Percentiles rank a stretch among this genome's conserved stretches.
These are phyloP conservation scores for Myiotriccus ornatus DNA, from an alignment of 2,797 vertebrate species.

Conservation along the genomic window DNA sequence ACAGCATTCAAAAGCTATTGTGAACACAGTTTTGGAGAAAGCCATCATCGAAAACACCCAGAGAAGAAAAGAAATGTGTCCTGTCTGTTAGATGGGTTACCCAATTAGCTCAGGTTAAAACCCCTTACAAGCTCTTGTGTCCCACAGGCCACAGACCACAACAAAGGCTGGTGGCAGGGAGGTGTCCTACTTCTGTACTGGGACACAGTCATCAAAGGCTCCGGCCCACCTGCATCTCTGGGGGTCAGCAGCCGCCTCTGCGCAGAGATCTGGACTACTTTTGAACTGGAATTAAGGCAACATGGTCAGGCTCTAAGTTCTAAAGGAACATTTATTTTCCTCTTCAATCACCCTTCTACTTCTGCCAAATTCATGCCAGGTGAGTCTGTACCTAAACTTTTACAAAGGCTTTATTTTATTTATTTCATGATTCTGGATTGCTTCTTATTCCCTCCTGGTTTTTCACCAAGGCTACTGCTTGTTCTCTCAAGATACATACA, in stretches of 20 bases:
- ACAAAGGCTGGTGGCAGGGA: background rate
- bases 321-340: background rate
- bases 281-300: background rate
- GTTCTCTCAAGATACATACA: background rate
- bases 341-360: background rate
- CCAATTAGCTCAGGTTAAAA: background rate
- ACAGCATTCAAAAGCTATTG: background rate
- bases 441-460: background rate
- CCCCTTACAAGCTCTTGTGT: rapidly evolving
- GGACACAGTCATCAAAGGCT: background rate
- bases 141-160: rapidly evolving
- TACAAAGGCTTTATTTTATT: background rate
- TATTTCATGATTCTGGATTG: background rate
- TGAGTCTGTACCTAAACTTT: background rate
- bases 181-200: background rate
- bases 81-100: background rate
- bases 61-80: rapidly evolving
- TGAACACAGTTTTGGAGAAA: background rate
- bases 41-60: rapidly evolving
- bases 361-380: background rate
- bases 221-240: rapidly evolving
- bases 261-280: background rate
- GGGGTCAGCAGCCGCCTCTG: background rate
- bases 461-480: background rate
- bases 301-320: rapidly evolving